Evolutionary conservation across 2,113 vertebrate genomes (phyloP).

Genomic region (Takifugu flavidus): DNA sequence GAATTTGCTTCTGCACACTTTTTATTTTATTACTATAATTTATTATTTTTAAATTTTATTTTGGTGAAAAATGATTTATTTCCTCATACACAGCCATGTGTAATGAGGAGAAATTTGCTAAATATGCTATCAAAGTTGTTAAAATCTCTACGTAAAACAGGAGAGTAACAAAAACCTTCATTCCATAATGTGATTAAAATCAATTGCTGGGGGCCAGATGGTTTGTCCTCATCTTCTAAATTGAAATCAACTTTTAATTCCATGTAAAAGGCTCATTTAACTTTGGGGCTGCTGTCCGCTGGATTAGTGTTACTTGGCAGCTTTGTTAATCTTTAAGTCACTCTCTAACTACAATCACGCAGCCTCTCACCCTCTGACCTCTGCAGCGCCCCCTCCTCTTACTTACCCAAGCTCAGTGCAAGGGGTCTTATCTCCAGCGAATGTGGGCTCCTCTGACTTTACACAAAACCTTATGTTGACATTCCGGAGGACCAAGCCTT

Average conservation of each 20-base stretch:
- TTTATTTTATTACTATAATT: too few species aligned
- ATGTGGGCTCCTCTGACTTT: conserved; percentile 62
- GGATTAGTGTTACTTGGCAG: conserved; percentile 46
- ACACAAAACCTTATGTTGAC: conserved; percentile 75
- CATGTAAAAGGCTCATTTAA: conserved; percentile 1
- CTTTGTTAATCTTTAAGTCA: conserved; percentile 58
- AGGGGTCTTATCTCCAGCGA: conserved; percentile 66
- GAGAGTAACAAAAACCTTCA: too few species aligned
- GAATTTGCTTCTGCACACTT: too few species aligned
- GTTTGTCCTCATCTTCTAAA: neutral
- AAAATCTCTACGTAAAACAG: too few species aligned
- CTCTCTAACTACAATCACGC: conserved; percentile 25
- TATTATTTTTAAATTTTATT: too few species aligned
- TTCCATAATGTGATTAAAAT: too few species aligned
- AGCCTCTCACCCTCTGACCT: conserved; percentile 18
- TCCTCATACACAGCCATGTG: too few species aligned
- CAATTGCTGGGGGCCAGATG: neutral
- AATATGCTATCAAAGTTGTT: too few species aligned
- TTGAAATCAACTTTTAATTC: neutral
- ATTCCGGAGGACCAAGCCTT: conserved; percentile 75
- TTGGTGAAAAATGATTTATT: too few species aligned
- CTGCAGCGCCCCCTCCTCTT: conserved; percentile 2
- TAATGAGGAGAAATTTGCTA: too few species aligned
- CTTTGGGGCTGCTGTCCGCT: conserved; percentile 3
- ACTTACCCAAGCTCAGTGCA: conserved; percentile 10